These are phyloP conservation scores for Trematomus loennbergii DNA, from an alignment of 2,113 vertebrate species.

Conservation along the genomic window DNA sequence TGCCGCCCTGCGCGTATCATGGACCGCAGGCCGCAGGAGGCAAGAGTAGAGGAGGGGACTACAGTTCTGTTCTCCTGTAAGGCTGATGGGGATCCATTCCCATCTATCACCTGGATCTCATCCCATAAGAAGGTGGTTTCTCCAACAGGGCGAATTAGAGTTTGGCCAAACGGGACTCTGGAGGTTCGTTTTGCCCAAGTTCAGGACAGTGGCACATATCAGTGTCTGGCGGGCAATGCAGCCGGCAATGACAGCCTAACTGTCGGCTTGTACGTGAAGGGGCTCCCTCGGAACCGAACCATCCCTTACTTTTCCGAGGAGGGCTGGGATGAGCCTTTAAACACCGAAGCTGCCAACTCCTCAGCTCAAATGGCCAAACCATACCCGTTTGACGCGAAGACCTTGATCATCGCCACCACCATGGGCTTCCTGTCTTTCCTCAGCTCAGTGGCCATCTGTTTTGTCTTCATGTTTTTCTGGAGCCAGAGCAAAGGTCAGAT, in stretches of 20 bases:
- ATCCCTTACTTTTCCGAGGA: slow-evolving; percentile 74
- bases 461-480: slow-evolving; percentile 92
- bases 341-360: slow-evolving; percentile 79
- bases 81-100: slow-evolving; percentile 88
- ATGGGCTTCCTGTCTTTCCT: slow-evolving; percentile 92
- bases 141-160: slow-evolving; percentile 82
- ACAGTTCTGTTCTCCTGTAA: slow-evolving; percentile 86
- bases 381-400: slow-evolving; percentile 86
- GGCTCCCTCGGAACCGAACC: slow-evolving; percentile 79
- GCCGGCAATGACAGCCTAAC: slow-evolving; percentile 89
- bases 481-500: slow-evolving; percentile 90
- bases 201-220: slow-evolving; percentile 86
- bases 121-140: slow-evolving; percentile 80
- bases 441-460: slow-evolving; percentile 90
- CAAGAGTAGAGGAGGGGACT: slow-evolving; percentile 85
- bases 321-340: slow-evolving; percentile 74
- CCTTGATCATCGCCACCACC: slow-evolving; percentile 88
- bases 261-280: slow-evolving; percentile 85
- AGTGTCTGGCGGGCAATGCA: slow-evolving; percentile 87
- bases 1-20: slow-evolving; percentile 86
- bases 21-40: slow-evolving; percentile 80
- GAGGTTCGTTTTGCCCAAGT: slow-evolving; percentile 88
- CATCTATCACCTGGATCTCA: slow-evolving; percentile 86
- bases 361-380: slow-evolving; percentile 79
- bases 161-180: slow-evolving; percentile 86